A percentile compares a stretch with the other conserved stretches of the same genome.
Conservation (phyloP, 2,113 vertebrate genomes). For the Nothoprocta perdicaria region DNA sequence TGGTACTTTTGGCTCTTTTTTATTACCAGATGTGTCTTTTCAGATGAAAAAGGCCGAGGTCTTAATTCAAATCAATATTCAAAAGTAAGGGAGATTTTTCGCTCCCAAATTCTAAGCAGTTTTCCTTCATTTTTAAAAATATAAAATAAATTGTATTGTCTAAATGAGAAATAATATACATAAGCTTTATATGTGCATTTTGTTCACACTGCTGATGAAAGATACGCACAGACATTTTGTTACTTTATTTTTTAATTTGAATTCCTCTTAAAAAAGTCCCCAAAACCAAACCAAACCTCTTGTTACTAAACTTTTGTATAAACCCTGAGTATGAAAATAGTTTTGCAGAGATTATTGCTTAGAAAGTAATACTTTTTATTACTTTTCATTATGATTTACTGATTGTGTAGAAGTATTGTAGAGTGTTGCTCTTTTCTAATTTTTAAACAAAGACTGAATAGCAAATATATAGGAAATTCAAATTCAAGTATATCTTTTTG, state of each 20-base stretch:
- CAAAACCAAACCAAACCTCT: not conserved
- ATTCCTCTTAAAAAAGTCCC: not conserved
- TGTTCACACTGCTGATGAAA: not conserved
- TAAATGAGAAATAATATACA: not conserved
- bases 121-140: not conserved
- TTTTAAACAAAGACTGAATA: not conserved
- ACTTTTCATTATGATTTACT: not conserved
- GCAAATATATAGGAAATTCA: not conserved
- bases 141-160: not conserved
- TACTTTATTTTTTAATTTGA: not conserved
- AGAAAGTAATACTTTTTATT: not conserved
- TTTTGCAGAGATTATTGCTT: not conserved
- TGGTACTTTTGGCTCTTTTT: not conserved
- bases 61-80: not conserved
- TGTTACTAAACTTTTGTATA: not conserved
- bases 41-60: not conserved
- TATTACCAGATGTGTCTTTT: not conserved
- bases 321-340: not conserved
- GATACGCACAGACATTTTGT: not conserved
- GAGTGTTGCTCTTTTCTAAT: not conserved
- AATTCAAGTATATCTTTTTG: not conserved
- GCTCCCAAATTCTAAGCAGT: not conserved
- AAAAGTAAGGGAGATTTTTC: not conserved
- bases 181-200: not conserved
- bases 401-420: not conserved